Conservation (phyloP, 2,797 vertebrate genomes). For the Crocodylus rhombifer region DNA sequence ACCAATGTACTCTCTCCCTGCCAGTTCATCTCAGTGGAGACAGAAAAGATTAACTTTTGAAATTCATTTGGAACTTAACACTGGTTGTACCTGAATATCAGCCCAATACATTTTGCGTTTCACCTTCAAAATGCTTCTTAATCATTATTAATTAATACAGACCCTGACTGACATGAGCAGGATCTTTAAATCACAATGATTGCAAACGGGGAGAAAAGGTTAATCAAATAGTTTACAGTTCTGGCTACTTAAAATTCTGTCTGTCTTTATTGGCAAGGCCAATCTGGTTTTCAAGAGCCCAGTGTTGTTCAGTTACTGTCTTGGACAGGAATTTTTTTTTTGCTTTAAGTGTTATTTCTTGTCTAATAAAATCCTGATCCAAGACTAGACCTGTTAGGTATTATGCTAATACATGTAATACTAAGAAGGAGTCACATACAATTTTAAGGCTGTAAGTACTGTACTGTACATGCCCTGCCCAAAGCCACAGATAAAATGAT, state of each 20-base stretch:
- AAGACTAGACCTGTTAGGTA: not conserved
- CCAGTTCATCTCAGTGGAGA: not conserved
- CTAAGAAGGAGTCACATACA: not conserved
- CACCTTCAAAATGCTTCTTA: not conserved
- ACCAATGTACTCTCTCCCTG: not conserved
- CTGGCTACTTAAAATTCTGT: not conserved
- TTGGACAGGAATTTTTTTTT: not conserved
- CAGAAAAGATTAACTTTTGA: not conserved
- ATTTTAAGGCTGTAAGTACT: not conserved
- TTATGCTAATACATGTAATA: not conserved
- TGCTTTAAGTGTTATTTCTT: not conserved
- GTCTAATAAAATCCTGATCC: not conserved
- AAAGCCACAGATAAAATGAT: conserved; percentile 9
- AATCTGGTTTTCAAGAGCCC: not conserved
- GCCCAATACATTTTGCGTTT: conserved; percentile 2
- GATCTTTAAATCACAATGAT: not conserved
- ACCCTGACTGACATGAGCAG: not conserved
- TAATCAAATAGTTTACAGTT: not conserved
- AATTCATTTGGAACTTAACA: not conserved
- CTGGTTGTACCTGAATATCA: not conserved
- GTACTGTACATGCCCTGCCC: not conserved
- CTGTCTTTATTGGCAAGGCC: not conserved
- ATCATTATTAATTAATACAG: not conserved
- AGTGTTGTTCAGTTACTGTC: not conserved
- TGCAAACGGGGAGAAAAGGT: not conserved